These are phyloP conservation scores for Myotis lucifugus DNA, from an alignment of 2,113 vertebrate species.

Conservation along the genomic window DNA sequence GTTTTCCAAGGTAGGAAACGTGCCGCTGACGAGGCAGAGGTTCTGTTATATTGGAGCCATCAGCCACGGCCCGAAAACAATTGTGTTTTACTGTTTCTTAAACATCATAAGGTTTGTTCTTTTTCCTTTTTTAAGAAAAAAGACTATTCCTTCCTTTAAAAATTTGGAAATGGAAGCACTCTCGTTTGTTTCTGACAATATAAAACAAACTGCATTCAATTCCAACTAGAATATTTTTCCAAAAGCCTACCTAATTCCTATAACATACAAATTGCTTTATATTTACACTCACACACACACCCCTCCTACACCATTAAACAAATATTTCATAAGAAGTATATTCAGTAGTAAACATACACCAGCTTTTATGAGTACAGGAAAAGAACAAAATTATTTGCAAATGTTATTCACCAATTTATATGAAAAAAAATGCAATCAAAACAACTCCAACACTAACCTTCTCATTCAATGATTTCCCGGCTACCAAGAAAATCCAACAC, in stretches of 20 bases:
- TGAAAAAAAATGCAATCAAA: neutral
- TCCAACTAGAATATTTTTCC: neutral
- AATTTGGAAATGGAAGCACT: neutral
- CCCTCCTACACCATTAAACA: neutral
- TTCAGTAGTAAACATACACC: neutral
- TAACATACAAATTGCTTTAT: neutral
- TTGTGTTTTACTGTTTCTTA: neutral
- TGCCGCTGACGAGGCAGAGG: neutral
- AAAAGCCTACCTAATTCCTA: neutral
- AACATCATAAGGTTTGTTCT: neutral
- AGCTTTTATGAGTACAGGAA: neutral
- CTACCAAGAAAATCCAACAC: neutral
- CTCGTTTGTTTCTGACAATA: neutral
- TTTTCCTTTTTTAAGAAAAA: neutral
- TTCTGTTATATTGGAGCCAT: neutral
- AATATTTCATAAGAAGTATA: neutral
- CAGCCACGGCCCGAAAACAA: neutral
- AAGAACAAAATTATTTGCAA: conserved; percentile 26
- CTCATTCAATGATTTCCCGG: neutral
- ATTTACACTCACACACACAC: neutral
- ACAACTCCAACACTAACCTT: neutral
- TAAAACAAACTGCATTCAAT: neutral
- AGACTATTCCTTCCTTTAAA: neutral
- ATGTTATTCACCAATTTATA: neutral
- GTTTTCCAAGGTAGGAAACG: conserved; percentile 21